phyloP scores from a whole-genome alignment of 1,140 invertebrate species.

The Lepeophtheirus salmonis region DNA sequence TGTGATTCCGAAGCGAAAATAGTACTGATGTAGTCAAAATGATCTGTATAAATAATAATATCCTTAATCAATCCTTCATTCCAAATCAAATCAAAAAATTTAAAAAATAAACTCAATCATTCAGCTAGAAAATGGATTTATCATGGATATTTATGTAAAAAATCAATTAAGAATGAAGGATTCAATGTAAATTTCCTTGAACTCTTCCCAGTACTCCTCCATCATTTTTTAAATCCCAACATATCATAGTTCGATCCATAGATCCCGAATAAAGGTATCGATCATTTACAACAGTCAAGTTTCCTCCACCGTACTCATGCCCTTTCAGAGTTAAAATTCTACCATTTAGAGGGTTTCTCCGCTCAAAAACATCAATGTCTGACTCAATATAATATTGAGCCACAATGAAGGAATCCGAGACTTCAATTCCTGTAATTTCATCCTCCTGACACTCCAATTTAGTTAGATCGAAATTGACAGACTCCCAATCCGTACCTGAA shows the following conservation, averaged over 20 bases:
- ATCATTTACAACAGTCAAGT: neutral
- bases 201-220: conserved; percentile 4
- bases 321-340: neutral
- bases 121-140: neutral
- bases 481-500: conserved; percentile 18
- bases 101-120: neutral
- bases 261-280: conserved; percentile 1
- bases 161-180: neutral
- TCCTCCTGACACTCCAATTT: conserved; percentile 15
- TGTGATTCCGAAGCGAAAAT: neutral
- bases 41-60: neutral
- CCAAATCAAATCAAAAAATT: too few species aligned
- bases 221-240: conserved; percentile 2
- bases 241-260: conserved; percentile 7
- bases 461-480: conserved; percentile 6
- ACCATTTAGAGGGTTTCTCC: neutral
- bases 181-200: neutral
- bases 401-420: conserved; percentile 10
- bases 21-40: neutral
- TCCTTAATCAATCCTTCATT: too few species aligned
- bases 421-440: conserved; percentile 14
- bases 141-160: neutral
- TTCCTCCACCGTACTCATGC: conserved; percentile 5
- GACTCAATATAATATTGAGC: conserved; percentile 13
- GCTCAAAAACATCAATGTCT: conserved; percentile 9